phyloP scores from a whole-genome alignment of 2,888 invertebrate species.

The Tethea ocularis region DNA sequence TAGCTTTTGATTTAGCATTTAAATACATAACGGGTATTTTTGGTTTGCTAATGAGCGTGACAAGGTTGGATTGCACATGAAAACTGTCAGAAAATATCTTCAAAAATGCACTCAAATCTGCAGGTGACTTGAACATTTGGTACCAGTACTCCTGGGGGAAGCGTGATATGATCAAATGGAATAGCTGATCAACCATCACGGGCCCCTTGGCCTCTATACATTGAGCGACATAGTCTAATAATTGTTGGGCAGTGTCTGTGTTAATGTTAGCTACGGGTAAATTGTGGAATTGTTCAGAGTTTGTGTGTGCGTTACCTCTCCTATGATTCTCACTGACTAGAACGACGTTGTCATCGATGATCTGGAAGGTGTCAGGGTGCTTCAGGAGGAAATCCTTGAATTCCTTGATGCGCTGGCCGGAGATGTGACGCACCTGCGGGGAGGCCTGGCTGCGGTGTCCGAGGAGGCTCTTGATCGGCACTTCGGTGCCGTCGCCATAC shows the following conservation, averaged over 20 bases:
- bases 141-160: slow-evolving; percentile 92
- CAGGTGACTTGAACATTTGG: slow-evolving; percentile 94
- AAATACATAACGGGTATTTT: slow-evolving; percentile 86
- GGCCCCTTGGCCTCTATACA: slow-evolving; percentile 93
- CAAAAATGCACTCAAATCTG: slow-evolving; percentile 94
- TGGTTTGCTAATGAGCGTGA: slow-evolving; percentile 91
- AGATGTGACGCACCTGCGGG: slow-evolving; percentile 98
- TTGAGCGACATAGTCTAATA: slow-evolving; percentile 92
- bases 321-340: slow-evolving; percentile 88
- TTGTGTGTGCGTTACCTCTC: slow-evolving; percentile 86
- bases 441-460: slow-evolving; percentile 98
- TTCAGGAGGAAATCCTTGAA: slow-evolving; percentile 94
- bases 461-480: slow-evolving; percentile 97
- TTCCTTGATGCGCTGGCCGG: slow-evolving; percentile 96
- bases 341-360: slow-evolving; percentile 93
- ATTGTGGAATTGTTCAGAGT: slow-evolving; percentile 86
- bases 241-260: slow-evolving; percentile 91
- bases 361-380: slow-evolving; percentile 93
- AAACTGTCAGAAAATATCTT: slow-evolving; percentile 97
- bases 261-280: slow-evolving; percentile 91
- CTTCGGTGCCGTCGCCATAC: slow-evolving; percentile 97
- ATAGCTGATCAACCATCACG: slow-evolving; percentile 93
- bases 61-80: slow-evolving; percentile 96
- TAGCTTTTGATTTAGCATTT: slow-evolving; percentile 76
- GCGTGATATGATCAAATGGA: slow-evolving; percentile 90